phyloP scores from a whole-genome alignment of 2,797 vertebrate species.

The Paedocypris micromegethes region DNA sequence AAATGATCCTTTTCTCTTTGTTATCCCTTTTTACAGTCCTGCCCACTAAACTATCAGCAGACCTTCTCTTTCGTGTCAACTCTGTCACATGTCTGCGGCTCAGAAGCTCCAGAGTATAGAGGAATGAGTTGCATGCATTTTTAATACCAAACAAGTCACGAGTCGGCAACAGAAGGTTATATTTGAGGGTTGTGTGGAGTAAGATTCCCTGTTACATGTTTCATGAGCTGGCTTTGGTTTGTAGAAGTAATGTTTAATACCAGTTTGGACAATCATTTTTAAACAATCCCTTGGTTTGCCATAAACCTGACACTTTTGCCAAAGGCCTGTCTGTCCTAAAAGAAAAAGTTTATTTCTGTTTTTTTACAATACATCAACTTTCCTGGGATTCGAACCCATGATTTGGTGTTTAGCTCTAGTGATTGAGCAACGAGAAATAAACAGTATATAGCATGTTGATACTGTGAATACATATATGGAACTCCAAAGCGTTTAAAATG shows the following conservation, averaged over 20 bases:
- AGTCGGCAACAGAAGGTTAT: conserved; percentile 48
- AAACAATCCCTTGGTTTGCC: too few relatives aligned
- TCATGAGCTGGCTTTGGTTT: conserved; percentile 58
- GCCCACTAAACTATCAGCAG: background rate
- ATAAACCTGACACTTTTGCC: too few relatives aligned
- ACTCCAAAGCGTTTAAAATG: too few relatives aligned
- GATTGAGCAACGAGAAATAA: too few relatives aligned
- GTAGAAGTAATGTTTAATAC: conserved; percentile 28
- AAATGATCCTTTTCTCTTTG: background rate
- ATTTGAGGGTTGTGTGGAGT: conserved; percentile 56
- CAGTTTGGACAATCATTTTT: too few relatives aligned
- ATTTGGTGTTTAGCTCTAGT: too few relatives aligned
- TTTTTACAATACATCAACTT: too few relatives aligned
- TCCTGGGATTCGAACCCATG: too few relatives aligned
- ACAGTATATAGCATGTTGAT: too few relatives aligned
- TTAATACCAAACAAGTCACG: conserved; percentile 53
- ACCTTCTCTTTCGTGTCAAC: conserved; percentile 9
- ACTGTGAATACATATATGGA: too few relatives aligned
- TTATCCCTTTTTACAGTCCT: background rate
- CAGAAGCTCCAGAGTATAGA: conserved; percentile 36
- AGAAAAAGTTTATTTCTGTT: too few relatives aligned
- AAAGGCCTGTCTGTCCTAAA: too few relatives aligned
- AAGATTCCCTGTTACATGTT: conserved; percentile 62
- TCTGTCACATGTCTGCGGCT: conserved; percentile 27
- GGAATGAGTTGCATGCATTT: conserved; percentile 55